Base-by-base conservation (phyloP, 2,113 vertebrate species). In the Bubo blakistoni region DNA sequence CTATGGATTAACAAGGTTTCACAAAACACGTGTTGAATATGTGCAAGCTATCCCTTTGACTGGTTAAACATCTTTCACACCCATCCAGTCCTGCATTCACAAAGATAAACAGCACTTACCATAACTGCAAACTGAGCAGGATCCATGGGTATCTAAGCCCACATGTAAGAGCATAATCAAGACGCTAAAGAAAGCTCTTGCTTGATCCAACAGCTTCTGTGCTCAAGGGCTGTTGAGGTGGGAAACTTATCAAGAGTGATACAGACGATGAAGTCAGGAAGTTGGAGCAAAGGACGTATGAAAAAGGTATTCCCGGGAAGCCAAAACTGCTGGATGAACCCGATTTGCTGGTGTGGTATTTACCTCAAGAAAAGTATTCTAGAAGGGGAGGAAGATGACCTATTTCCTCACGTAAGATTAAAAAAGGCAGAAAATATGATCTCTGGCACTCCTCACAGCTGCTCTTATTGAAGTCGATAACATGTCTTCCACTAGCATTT, bases 401-500 rank as follows among this genome's bases (percentile, higher is more conserved):
- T 42, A 18, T 81, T 61, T 55, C 17, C 14, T 84, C n/a, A 47
- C 12, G 2, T 40, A 69, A 83, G 18, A 61, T 52, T 70, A 1
- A 9, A 65, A 86, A 78, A 76, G 10, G 15, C 38, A 74, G 18
- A 51, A 95, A 57, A 77, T n/a, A 91, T 5, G 16, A 83, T 32
- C 22, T 72, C 29, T 80, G 47, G 63, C 51, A 69, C 27, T 65
- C 22, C 55, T 62, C 34, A 55, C 17, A 87, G 32, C 30, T 74
- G 69, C 29, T 73, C 4, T 52, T 52, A 34, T 3, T 55, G 38
- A 63, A 63, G 10, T 21, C 46, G 22, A 7, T 52, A 86, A 55
- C 15, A 67, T 0, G 0, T 21, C n/a, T 87, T 73, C 42, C 25
- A 40, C 25, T 57, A 36, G 13, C 21, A 20, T 47, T 20, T 47